Base-by-base conservation (phyloP, 2,113 vertebrate genomes). In the Oryzias javanicus region DNA sequence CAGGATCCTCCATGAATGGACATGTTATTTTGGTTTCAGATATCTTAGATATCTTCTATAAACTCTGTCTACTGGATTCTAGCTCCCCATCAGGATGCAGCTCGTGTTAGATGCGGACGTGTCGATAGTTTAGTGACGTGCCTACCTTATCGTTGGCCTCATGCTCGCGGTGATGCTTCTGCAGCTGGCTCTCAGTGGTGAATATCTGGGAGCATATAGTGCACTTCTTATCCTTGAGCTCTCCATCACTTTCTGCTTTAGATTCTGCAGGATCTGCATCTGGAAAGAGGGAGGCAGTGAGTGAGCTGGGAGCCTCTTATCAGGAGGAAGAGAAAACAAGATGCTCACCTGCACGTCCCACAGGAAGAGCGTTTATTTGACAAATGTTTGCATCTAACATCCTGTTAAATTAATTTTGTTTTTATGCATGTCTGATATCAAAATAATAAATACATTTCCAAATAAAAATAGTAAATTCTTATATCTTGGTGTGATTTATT, bases 71-170 rank as follows among this genome's bases (percentile, higher is more conserved):
- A n/a, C n/a, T 8, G 35, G 12, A 2, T 35, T 35, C 35, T 8
- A 35, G 35, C 8, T 35, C 12, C 35, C 35, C 35, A 35, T 35
- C 35, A 12, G 35, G 35, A 35, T 35, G 35, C 3, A 10, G 35
- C 1, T 19, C 6, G 6, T 7, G n/a, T n/a, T 4, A 7, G 16
- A 47, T 12, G n/a, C 10, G 1, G 3, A 20, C 1, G 18, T 14
- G 6, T 2, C 3, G 1, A 51, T 47, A 22, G 7, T 12, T 10
- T 1, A 0, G 13, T 4, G 15, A 46, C 7, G n/a, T 1, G 25
- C 80, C 55, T 81, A 93, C 97, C 95, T 99, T 99, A 80, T 99
- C 96, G 72, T 98, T 98, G 72, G 85, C 82, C 84, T 98, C 95
- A 87, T 99, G 97, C 67, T 96, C 94, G 49, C 93, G 93, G 74